phyloP scores from a whole-genome alignment of 1,140 invertebrate genomes.

The Hyphantria cunea region DNA sequence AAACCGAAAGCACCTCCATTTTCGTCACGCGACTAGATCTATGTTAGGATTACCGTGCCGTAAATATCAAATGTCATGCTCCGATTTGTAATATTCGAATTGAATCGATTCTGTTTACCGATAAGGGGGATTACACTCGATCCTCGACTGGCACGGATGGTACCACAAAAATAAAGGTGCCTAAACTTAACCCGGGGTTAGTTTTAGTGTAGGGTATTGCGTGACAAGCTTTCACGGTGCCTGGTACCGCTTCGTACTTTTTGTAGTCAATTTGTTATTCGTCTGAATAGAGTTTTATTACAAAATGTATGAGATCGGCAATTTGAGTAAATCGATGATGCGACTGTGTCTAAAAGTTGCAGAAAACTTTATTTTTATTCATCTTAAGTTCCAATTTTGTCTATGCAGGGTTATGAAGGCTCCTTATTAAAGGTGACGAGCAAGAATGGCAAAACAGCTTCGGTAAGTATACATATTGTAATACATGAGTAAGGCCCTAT shows the following conservation, averaged over 20 bases:
- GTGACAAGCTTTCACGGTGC: conserved; percentile 50
- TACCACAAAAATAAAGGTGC: conserved; percentile 59
- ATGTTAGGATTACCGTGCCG: conserved; percentile 68
- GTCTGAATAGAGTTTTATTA: conserved; percentile 49
- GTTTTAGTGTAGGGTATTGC: conserved; percentile 54
- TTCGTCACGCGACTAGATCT: conserved; percentile 63
- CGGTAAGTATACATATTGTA: conserved; percentile 89
- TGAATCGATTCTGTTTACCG: conserved; percentile 75
- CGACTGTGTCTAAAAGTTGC: conserved; percentile 26
- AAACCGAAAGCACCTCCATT: conserved; percentile 44
- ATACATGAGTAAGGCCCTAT: conserved; percentile 1
- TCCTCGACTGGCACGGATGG: conserved; percentile 68
- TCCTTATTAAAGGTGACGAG: conserved; percentile 99
- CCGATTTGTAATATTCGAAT: conserved; percentile 75
- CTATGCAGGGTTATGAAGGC: conserved; percentile 97
- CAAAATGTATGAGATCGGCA: conserved; percentile 49
- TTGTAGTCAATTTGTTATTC: conserved; percentile 41
- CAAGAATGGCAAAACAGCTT: conserved; percentile 99
- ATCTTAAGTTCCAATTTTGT: conserved; percentile 56
- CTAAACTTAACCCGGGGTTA: conserved; percentile 57
- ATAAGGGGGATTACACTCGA: conserved; percentile 71
- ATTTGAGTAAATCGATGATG: conserved; percentile 41
- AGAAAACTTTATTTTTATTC: conserved; percentile 20
- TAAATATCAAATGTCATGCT: conserved; percentile 78
- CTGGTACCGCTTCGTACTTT: conserved; percentile 57